Evolutionary conservation across 2,797 vertebrate genomes (phyloP), one percentile per base, ranked within the genome.

Genomic region (Luscinia megarhynchos): DNA sequence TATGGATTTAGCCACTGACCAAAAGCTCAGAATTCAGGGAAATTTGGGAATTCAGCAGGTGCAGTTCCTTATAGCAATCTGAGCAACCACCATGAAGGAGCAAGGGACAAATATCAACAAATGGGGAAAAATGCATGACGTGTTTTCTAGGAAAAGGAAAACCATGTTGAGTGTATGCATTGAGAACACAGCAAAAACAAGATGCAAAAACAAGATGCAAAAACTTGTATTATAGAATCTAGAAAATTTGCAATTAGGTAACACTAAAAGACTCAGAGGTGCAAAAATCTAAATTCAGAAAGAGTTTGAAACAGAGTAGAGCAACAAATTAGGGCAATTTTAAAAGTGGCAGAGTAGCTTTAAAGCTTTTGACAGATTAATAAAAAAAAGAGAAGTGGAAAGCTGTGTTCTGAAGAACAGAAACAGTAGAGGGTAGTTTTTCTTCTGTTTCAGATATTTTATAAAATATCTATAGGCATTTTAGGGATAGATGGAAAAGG

Each of bases 311-410:
- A 34, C 10, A 40, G 20, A 27, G 48, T 2, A 55, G 24, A 59
- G 16, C 32, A 54, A 34, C 15, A 64, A 16, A 57, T 54, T 14
- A 53, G 29, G 34, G 20, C 41, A 69, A 36, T 40, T 75, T 53
- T 46, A 6, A 45, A 53, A 21, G 6, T 30, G 34, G 9, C 38
- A 78, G 12, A 8, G 38, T 13, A n/a, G 8, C n/a, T 84, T 58
- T 78, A 79, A 64, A 79, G 21, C 9, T 84, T 92, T 94, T 46
- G 18, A 36, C 17, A 73, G 51, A 61, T 36, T 50, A 8, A 13
- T 1, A 0, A 26, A 58, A 38, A 43, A 17, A 46, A 9, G 30
- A 24, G 5, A 59, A 74, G 3, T n/a, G 2, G 5, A 27, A 51
- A 62, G 4, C 10, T 73, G 4, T 66, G 13, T 66, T 57, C 46